Evolutionary conservation across 2,888 invertebrate genomes (phyloP), one percentile per base, ranked within the genome.

Genomic region (Trypoxylon attenuatum): DNA sequence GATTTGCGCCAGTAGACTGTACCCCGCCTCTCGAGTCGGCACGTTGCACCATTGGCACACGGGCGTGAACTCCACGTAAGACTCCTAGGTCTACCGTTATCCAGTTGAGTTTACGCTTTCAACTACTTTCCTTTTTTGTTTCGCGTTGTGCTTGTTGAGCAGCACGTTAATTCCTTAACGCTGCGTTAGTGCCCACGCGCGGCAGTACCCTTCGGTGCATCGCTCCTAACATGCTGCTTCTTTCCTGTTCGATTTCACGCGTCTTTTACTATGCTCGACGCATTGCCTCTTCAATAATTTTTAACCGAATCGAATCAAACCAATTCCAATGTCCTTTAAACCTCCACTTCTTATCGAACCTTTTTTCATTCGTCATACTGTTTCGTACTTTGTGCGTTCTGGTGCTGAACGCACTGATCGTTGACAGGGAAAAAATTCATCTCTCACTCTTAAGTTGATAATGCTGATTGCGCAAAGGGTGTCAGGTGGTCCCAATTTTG

Each of bases 31-130:
- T 19, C 43, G 25, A 13, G 33, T 50, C 38, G 25, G 61, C 61
- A 51, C 51, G 54, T 69, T 67, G 60, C 61, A 55, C 22, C 46
- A 39, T 46, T 51, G 39, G 27, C 22, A n/a, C n/a, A 59, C 27
- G 56, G 42, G 43, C 52, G 38, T 41, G 33, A 39, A n/a, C 15
- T 57, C 29, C 55, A 42, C 62, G 74, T 72, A 71, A 78, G 71
- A 63, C 49, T 41, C 62, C 52, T 52, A 63, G 54, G 60, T 71
- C 54, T 57, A 58, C 47, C 60, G 73, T 83, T 82, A 84, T 80
- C 71, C 78, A 81, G 82, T 82, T 82, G 68, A 76, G 66, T 82
- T 83, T 81, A 82, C 82, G 79, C 83, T 82, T 83, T 84, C 81
- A 69, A 71, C 70, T 76, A 80, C 81, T 84, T 82, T 83, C 79